Conservation (phyloP, 2,797 vertebrate genomes). For the Psittacula derbiana region DNA sequence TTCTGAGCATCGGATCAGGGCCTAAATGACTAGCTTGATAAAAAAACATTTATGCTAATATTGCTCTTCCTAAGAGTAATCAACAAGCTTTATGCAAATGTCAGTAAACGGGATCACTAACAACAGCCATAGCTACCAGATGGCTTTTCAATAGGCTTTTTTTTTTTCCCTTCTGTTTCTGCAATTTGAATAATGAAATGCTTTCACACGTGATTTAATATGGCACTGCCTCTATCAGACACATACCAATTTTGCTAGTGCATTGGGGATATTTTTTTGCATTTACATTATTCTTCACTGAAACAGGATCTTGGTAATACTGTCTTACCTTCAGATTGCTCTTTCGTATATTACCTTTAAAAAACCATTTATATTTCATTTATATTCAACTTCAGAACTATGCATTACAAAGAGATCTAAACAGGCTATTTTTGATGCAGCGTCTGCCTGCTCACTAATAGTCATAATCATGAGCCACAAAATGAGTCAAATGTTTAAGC, state of each 20-base stretch:
- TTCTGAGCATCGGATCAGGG: background rate
- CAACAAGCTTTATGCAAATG: slow-evolving; percentile 60
- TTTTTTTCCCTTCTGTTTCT: background rate
- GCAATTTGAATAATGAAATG: slow-evolving; percentile 45
- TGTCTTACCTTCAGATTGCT: background rate
- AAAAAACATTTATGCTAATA: slow-evolving; percentile 59
- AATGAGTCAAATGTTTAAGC: slow-evolving; percentile 67
- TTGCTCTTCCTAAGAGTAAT: slow-evolving; percentile 60
- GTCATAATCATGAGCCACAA: slow-evolving; percentile 61
- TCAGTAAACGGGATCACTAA: slow-evolving; percentile 53
- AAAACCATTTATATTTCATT: slow-evolving; percentile 53
- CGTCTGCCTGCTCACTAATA: slow-evolving; percentile 56
- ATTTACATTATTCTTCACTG: background rate
- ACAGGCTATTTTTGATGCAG: slow-evolving; percentile 43
- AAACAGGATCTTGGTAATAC: background rate
- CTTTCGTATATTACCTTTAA: slow-evolving; percentile 38
- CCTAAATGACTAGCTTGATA: slow-evolving; percentile 25
- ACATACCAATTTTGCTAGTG: background rate
- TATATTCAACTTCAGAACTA: slow-evolving; percentile 26
- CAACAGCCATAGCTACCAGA: slow-evolving; percentile 59
- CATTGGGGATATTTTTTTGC: background rate
- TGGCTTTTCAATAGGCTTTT: slow-evolving; percentile 52
- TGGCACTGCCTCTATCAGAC: background rate
- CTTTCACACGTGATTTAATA: slow-evolving; percentile 42
- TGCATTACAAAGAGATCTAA: slow-evolving; percentile 46